Evolutionary conservation across 2,888 invertebrate species (phyloP).

Genomic region (Agonopterix subpropinquella): DNA sequence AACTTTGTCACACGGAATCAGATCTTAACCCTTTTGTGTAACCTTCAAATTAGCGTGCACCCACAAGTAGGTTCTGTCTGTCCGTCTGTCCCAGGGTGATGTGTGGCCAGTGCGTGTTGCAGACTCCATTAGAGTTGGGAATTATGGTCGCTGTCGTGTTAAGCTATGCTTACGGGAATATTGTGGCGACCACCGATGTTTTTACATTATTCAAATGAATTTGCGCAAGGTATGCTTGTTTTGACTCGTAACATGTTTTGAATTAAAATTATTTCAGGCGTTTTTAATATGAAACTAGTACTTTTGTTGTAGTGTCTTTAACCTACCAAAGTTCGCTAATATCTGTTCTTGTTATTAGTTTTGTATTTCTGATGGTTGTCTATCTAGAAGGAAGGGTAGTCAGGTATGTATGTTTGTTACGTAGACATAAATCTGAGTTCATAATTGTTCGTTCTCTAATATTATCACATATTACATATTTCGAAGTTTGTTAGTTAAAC

Average conservation of each 20-base stretch:
- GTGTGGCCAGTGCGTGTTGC: constrained; percentile 60
- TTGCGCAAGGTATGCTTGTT: not conserved
- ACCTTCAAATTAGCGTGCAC: constrained; percentile 25
- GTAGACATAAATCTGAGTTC: too few relatives aligned
- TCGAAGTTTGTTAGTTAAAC: too few relatives aligned
- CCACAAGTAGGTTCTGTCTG: constrained; percentile 20
- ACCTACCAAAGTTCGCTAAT: too few relatives aligned
- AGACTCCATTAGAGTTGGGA: constrained; percentile 57
- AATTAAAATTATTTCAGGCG: not conserved
- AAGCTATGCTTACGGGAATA: constrained; percentile 32
- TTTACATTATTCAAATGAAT: constrained; percentile 19
- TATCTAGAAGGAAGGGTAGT: too few relatives aligned
- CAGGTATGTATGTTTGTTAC: too few relatives aligned
- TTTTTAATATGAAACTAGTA: too few relatives aligned
- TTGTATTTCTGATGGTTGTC: too few relatives aligned
- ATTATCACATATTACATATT: too few relatives aligned
- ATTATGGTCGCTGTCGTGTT: constrained; percentile 56
- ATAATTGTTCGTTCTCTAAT: too few relatives aligned
- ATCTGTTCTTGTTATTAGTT: too few relatives aligned
- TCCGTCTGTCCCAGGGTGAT: constrained; percentile 52
- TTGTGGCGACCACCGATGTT: constrained; percentile 49
- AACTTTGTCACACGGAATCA: constrained; percentile 9
- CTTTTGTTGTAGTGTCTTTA: too few relatives aligned
- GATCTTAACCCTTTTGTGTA: constrained; percentile 18
- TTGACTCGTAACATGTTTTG: not conserved